Evolutionary conservation across 2,797 vertebrate genomes (phyloP).

Genomic region (Propithecus deckenii): DNA sequence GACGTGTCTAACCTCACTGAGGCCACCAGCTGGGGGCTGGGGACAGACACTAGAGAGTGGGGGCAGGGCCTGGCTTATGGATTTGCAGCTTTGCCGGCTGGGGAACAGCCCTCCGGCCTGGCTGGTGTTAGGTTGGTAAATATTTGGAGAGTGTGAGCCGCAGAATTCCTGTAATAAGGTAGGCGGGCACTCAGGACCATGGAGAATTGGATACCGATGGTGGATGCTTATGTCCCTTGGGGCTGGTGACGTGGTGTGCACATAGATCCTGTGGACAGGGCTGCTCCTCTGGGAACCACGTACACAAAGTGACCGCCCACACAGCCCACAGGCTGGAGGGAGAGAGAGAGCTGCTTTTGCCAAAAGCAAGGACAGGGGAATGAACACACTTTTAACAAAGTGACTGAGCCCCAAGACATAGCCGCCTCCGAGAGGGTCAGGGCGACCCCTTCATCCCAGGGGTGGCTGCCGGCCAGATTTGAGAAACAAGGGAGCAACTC

Average conservation of each 20-base stretch:
- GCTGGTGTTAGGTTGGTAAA: not conserved
- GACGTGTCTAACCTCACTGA: not conserved
- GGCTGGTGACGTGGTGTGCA: not conserved
- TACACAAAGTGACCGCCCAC: not conserved
- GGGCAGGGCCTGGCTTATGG: not conserved
- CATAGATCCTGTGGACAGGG: not conserved
- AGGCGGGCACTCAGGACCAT: not conserved
- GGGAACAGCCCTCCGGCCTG: not conserved
- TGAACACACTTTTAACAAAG: not conserved
- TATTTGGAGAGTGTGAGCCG: not conserved
- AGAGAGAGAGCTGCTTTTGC: not conserved
- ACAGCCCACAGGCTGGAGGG: not conserved
- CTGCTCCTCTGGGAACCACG: accelerated
- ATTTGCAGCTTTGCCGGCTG: not conserved
- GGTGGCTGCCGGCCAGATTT: not conserved
- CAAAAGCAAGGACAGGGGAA: not conserved
- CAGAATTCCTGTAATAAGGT: not conserved
- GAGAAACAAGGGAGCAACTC: not conserved
- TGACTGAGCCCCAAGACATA: not conserved
- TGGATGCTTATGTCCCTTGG: not conserved
- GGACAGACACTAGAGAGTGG: not conserved
- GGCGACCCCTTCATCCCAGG: not conserved
- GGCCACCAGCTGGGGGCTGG: not conserved
- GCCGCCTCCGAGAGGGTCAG: not conserved
- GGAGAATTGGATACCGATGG: not conserved